phyloP scores from a whole-genome alignment of 2,113 vertebrate genomes.

The Anolis carolinensis region DNA sequence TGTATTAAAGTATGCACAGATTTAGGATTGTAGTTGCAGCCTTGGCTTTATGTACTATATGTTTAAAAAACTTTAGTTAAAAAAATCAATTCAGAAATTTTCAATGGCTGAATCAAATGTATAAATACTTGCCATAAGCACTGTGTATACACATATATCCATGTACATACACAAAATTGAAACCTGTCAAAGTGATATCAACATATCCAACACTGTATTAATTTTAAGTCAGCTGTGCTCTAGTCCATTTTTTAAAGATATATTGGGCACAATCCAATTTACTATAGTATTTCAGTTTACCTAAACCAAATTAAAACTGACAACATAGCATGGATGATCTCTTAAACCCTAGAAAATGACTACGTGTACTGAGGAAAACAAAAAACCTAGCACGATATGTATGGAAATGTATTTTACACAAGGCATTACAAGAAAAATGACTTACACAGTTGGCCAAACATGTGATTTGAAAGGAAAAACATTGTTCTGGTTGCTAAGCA shows the following conservation, averaged over 20 bases:
- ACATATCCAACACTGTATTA: not conserved
- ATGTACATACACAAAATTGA: no score
- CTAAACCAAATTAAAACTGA: not conserved
- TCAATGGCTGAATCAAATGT: not conserved
- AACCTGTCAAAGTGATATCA: not conserved
- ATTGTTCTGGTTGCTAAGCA: slow-evolving; percentile 22
- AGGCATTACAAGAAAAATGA: not conserved
- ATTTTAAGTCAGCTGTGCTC: not conserved
- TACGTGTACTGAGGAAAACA: not conserved
- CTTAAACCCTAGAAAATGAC: not conserved
- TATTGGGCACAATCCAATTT: not conserved
- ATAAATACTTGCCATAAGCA: no score
- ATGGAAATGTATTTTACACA: slow-evolving; percentile 14
- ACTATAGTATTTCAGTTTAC: not conserved
- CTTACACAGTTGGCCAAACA: not conserved
- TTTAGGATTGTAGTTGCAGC: not conserved
- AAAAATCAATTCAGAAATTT: not conserved
- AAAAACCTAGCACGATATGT: not conserved
- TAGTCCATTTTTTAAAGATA: not conserved
- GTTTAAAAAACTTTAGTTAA: not conserved
- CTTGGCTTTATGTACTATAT: not conserved
- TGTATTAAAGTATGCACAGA: not conserved
- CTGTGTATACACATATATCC: no score
- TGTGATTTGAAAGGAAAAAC: slow-evolving; percentile 14
- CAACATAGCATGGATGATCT: not conserved